phyloP scores from a whole-genome alignment of 2,797 vertebrate genomes.

The Antrozous pallidus region DNA sequence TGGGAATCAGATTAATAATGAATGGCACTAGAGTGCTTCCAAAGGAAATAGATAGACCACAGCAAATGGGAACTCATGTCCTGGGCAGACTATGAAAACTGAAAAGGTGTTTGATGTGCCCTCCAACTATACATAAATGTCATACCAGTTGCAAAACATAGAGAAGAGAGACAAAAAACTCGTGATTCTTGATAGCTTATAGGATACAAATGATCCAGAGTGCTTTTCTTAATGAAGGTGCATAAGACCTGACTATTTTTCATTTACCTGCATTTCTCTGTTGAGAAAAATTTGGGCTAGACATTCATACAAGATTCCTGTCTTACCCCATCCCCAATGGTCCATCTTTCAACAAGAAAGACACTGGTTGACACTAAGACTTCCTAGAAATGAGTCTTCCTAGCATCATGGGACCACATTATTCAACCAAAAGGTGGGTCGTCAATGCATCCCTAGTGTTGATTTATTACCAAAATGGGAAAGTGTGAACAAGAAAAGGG shows the following conservation, averaged over 20 bases:
- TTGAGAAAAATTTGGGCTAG: neutral
- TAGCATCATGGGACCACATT: neutral
- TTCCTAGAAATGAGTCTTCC: neutral
- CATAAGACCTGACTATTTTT: neutral
- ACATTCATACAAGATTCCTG: neutral
- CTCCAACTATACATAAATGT: neutral
- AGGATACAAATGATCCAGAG: neutral
- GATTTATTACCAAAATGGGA: neutral
- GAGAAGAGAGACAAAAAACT: neutral
- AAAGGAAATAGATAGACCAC: neutral
- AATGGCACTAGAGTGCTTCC: neutral
- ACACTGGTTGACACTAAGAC: neutral
- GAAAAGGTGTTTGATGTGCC: neutral
- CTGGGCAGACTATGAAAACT: neutral
- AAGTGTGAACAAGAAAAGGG: neutral
- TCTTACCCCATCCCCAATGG: neutral
- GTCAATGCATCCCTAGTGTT: neutral
- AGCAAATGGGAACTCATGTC: neutral
- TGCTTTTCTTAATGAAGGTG: neutral
- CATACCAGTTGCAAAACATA: neutral
- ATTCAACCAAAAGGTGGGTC: neutral
- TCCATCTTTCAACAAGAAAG: neutral
- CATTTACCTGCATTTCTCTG: neutral
- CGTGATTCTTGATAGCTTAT: neutral
- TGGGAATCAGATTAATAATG: neutral